Evolutionary conservation across 2,113 vertebrate species (phyloP).

Genomic region (Tragelaphus scriptus): DNA sequence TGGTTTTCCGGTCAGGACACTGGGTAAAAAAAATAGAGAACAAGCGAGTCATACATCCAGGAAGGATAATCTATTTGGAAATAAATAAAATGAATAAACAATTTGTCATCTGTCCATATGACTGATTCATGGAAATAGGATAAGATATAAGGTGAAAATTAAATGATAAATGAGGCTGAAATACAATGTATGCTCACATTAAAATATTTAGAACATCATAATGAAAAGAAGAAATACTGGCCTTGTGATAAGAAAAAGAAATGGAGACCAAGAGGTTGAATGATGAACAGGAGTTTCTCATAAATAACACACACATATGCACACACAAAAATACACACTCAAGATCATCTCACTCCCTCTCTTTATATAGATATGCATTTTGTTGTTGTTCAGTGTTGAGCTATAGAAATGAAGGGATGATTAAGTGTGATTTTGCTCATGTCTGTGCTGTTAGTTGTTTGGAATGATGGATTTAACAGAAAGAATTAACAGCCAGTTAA

Average conservation of each 20-base stretch:
- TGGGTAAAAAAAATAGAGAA: background rate
- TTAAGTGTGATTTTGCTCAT: background rate
- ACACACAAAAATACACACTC: no score
- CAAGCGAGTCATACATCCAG: background rate
- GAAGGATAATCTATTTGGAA: background rate
- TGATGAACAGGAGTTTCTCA: background rate
- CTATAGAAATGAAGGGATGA: background rate
- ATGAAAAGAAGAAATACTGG: background rate
- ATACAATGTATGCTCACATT: background rate
- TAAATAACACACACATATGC: background rate
- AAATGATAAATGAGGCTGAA: background rate
- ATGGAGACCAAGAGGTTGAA: background rate
- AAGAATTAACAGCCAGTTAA: background rate
- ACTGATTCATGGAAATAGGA: background rate
- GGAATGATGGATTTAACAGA: background rate
- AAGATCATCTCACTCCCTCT: background rate
- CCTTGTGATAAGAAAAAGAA: background rate
- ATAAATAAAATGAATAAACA: background rate
- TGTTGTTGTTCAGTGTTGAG: background rate
- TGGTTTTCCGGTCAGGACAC: background rate
- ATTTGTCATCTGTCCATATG: background rate
- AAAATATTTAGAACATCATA: background rate
- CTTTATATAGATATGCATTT: background rate
- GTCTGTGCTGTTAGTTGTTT: background rate
- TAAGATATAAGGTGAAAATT: background rate